phyloP scores from a whole-genome alignment of 2,797 vertebrate genomes.

The Capromys pilorides region DNA sequence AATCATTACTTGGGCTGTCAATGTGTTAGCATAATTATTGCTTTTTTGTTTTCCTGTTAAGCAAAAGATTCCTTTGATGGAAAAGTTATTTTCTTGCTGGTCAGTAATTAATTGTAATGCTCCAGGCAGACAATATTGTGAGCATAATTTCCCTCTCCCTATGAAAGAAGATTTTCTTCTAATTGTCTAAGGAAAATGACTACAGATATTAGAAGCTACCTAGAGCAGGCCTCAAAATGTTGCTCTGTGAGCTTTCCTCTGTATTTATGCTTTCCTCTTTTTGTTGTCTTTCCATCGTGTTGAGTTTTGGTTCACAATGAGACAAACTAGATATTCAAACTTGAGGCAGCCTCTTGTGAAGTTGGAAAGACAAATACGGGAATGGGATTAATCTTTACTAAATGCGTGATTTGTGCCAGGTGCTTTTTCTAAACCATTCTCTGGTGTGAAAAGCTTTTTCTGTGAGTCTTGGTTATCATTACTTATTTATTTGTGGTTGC shows the following conservation, averaged over 20 bases:
- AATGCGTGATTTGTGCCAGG: neutral
- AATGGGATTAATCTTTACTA: neutral
- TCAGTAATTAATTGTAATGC: slow-evolving; percentile 9
- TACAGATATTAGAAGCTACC: slow-evolving; percentile 27
- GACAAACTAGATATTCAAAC: slow-evolving; percentile 40
- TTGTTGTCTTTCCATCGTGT: neutral
- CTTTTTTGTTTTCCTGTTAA: slow-evolving; percentile 35
- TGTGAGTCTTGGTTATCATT: neutral
- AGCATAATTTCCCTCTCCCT: neutral
- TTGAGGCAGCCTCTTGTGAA: slow-evolving; percentile 2
- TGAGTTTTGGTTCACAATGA: neutral
- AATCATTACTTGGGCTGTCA: slow-evolving; percentile 43
- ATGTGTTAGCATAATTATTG: slow-evolving; percentile 9
- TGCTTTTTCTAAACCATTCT: neutral
- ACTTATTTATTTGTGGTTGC: slow-evolving; percentile 20
- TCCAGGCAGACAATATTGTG: neutral
- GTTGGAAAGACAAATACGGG: slow-evolving; percentile 16
- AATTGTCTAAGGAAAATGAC: slow-evolving; percentile 24
- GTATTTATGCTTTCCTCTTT: slow-evolving; percentile 23
- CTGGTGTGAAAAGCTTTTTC: neutral
- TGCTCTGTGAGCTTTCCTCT: slow-evolving; percentile 19
- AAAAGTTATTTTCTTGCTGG: slow-evolving; percentile 35
- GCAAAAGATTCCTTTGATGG: neutral
- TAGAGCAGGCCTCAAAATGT: neutral
- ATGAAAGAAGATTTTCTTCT: slow-evolving; percentile 10